Conservation (phyloP, 2,888 invertebrate genomes). For the Coecobrya sp. region DNA sequence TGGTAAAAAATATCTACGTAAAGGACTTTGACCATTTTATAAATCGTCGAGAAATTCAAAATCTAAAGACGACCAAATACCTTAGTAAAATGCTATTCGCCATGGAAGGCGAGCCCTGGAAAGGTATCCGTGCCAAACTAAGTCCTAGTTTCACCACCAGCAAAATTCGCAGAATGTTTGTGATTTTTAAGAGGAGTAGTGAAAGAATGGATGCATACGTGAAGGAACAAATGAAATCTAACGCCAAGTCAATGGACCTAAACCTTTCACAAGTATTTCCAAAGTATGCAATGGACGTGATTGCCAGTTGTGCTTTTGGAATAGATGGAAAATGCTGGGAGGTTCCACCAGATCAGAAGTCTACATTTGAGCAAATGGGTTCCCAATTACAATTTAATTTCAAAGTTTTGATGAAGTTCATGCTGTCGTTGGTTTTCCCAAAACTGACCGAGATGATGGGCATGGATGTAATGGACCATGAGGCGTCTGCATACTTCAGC, state of each 20-base stretch:
- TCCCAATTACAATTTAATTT: background rate
- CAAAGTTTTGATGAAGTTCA: background rate
- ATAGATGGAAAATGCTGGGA: too few relatives aligned
- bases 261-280: background rate
- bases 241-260: too few relatives aligned
- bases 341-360: too few relatives aligned
- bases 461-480: conserved; percentile 80
- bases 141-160: background rate
- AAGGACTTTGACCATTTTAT: too few relatives aligned
- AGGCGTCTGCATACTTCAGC: conserved; percentile 88
- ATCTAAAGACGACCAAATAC: too few relatives aligned
- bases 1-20: too few relatives aligned
- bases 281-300: conserved; percentile 31
- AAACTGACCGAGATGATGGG: background rate
- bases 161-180: conserved; percentile 33
- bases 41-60: too few relatives aligned
- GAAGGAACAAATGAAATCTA: background rate
- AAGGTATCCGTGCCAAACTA: too few relatives aligned
- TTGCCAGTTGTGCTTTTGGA: conserved; percentile 19
- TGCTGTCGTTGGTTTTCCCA: background rate
- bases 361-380: too few relatives aligned
- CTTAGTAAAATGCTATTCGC: too few relatives aligned
- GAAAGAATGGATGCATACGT: background rate
- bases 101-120: too few relatives aligned
- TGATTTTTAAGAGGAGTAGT: background rate